phyloP scores from a whole-genome alignment of 2,113 vertebrate genomes.

The Vulpes lagopus region DNA sequence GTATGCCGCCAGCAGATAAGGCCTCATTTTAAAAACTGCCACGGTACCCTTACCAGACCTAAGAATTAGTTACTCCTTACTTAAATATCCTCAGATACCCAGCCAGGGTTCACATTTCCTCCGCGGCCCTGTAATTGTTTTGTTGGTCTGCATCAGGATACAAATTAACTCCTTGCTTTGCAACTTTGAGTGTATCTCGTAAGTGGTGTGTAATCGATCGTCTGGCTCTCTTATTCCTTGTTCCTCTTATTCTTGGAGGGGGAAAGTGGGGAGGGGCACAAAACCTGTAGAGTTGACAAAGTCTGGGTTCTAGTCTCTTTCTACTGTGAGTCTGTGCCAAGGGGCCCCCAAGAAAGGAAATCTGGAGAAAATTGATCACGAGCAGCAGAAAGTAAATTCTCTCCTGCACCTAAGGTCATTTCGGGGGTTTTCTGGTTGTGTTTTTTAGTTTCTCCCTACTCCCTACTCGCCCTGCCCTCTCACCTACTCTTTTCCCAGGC shows the following conservation, averaged over 20 bases:
- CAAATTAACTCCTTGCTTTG: neutral
- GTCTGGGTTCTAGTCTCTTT: neutral
- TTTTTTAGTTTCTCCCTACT: neutral
- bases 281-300: neutral
- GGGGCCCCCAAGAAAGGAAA: neutral
- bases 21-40: neutral
- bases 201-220: neutral
- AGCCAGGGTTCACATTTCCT: neutral
- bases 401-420: neutral
- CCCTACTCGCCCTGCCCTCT: neutral
- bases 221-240: neutral
- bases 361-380: neutral
- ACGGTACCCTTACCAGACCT: neutral
- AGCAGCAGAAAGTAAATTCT: neutral
- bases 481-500: neutral
- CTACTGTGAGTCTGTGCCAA: neutral
- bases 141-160: neutral
- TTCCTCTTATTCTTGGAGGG: neutral
- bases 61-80: neutral
- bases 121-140: fast-evolving
- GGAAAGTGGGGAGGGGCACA: neutral
- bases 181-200: fast-evolving
- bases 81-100: neutral
- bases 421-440: neutral
- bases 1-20: neutral